A percentile compares a stretch with the other conserved stretches of the same genome.
Evolutionary conservation across 2,797 vertebrate genomes (phyloP).

Genomic region (Xerus rutilus): DNA sequence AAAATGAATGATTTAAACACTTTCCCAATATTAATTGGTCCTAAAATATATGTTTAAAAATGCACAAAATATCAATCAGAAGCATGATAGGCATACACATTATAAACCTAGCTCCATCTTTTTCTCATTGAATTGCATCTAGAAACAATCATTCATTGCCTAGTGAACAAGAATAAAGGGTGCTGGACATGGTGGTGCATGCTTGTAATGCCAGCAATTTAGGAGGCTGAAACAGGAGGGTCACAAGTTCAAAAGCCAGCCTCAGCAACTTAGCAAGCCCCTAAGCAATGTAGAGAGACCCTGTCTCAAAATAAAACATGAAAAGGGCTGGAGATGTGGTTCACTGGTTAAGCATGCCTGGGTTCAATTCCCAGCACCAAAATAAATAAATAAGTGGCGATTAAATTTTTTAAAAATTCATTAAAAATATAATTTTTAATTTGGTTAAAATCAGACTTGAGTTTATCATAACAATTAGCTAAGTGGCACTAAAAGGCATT

Average conservation of each 20-base stretch:
- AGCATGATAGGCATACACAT: background rate
- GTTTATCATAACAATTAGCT: constrained; percentile 43
- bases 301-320: too few relatives aligned
- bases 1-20: constrained; percentile 8
- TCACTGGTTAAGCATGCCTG: too few relatives aligned
- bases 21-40: background rate
- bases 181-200: too few relatives aligned
- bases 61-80: constrained; percentile 1
- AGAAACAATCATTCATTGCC: constrained; percentile 10
- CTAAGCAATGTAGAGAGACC: too few relatives aligned
- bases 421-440: constrained; percentile 25
- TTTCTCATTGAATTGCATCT: background rate
- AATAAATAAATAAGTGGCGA: background rate
- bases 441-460: constrained; percentile 50
- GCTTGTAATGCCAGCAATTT: too few relatives aligned
- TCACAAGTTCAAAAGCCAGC: too few relatives aligned
- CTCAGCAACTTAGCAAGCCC: too few relatives aligned
- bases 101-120: constrained; percentile 6
- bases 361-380: too few relatives aligned
- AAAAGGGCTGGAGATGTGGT: too few relatives aligned
- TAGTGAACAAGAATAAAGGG: constrained; percentile 28
- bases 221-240: too few relatives aligned
- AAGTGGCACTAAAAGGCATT: background rate
- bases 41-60: constrained; percentile 14
- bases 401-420: background rate